Evolutionary conservation across 2,113 vertebrate genomes (phyloP).

Genomic region (Galemys pyrenaicus): DNA sequence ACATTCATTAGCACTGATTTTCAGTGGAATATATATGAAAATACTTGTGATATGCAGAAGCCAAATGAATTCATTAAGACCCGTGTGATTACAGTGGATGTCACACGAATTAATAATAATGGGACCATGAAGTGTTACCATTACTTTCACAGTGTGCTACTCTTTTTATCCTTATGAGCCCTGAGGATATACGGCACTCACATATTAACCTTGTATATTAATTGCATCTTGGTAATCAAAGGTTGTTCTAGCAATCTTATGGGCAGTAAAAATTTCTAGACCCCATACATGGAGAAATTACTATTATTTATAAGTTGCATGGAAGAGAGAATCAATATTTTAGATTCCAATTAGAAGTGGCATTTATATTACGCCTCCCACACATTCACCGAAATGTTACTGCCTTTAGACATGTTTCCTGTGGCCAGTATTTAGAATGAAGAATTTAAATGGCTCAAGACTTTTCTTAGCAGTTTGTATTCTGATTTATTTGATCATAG

Average conservation of each 20-base stretch:
- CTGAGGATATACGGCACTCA: constrained; percentile 87
- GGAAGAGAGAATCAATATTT: constrained; percentile 72
- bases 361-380: constrained; percentile 7
- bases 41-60: constrained; percentile 81
- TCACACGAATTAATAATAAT: constrained; percentile 91
- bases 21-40: constrained; percentile 77
- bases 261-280: constrained; percentile 83
- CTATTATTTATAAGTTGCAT: constrained; percentile 79
- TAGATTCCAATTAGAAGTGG: constrained; percentile 74
- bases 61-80: constrained; percentile 87
- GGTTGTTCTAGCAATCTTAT: constrained; percentile 81
- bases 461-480: background rate
- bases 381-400: background rate
- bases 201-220: constrained; percentile 85
- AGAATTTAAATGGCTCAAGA: constrained; percentile 10
- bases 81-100: constrained; percentile 87
- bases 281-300: constrained; percentile 75
- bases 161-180: constrained; percentile 84
- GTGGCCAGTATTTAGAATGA: constrained; percentile 6
- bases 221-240: constrained; percentile 87
- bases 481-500: background rate
- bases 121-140: constrained; percentile 86
- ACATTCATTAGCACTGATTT: constrained; percentile 84
- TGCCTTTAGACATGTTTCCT: background rate
- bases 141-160: constrained; percentile 88